These are phyloP conservation scores for Caradrina clavipalpis DNA, from an alignment of 2,888 invertebrate species.

Conservation along the genomic window DNA sequence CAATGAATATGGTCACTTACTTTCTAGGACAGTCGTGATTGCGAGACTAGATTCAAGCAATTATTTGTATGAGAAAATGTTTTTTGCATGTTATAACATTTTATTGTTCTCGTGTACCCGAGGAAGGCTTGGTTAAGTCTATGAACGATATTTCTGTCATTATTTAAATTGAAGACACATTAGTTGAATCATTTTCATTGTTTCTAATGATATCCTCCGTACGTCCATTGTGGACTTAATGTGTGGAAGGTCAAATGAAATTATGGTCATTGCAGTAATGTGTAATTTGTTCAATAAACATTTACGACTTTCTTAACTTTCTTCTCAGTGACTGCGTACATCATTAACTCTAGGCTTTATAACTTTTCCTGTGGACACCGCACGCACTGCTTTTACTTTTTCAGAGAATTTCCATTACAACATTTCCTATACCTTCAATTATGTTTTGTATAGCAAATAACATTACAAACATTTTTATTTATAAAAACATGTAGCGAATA, in stretches of 20 bases:
- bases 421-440: not conserved
- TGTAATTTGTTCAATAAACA: conserved; percentile 54
- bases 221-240: conserved; percentile 29
- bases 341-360: conserved; percentile 36
- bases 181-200: conserved; percentile 50
- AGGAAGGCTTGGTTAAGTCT: conserved; percentile 35
- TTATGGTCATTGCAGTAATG: conserved; percentile 41
- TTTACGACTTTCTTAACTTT: conserved; percentile 55
- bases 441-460: not conserved
- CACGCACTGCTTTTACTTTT: conserved; percentile 41
- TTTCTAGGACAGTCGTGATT: conserved; percentile 77
- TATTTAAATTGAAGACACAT: conserved; percentile 54
- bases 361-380: conserved; percentile 31
- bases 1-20: conserved; percentile 73
- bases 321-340: conserved; percentile 30
- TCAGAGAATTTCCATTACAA: conserved; percentile 2
- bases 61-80: conserved; percentile 74
- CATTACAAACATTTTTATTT: not conserved
- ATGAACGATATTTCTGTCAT: conserved; percentile 41
- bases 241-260: conserved; percentile 54
- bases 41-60: conserved; percentile 66
- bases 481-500: conserved; percentile 16
- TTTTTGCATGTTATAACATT: conserved; percentile 59
- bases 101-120: conserved; percentile 53
- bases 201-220: conserved; percentile 54